Conservation (phyloP, 2,888 invertebrate species). For the Strigamia crassipes region DNA sequence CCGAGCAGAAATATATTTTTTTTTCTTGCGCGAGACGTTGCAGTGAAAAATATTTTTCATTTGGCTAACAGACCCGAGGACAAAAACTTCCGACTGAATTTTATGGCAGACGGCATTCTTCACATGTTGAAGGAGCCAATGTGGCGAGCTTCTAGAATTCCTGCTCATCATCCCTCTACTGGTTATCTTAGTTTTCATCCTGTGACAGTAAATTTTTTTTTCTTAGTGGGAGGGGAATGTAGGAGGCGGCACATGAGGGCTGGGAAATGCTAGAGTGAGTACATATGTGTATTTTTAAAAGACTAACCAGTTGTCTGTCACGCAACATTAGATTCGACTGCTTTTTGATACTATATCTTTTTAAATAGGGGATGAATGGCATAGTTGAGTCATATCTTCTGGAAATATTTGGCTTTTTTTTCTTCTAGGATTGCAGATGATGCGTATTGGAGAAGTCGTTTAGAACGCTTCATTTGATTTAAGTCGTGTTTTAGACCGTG, state of each 20-base stretch:
- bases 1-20: not conserved
- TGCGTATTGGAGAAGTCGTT: no score
- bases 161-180: conserved; percentile 3
- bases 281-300: conserved; percentile 12
- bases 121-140: conserved; percentile 23
- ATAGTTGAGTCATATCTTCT: not conserved
- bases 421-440: no score
- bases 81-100: conserved; percentile 31
- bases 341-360: not conserved
- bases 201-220: conserved; percentile 28
- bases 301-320: conserved; percentile 33
- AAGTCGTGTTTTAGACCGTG: no score
- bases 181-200: conserved; percentile 26
- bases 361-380: conserved; percentile 1
- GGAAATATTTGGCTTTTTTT: no score
- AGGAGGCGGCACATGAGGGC: not conserved
- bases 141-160: conserved; percentile 23
- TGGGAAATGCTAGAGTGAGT: not conserved
- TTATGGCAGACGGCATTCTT: conserved; percentile 33
- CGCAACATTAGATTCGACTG: conserved; percentile 23
- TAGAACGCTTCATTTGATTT: no score
- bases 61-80: conserved; percentile 27
- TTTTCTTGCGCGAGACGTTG: not conserved
- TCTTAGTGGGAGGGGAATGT: not conserved
- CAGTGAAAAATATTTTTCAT: conserved; percentile 29